A percentile compares a stretch with the other conserved stretches of the same genome.
Conservation (phyloP, 2,888 invertebrate species). For the Tricholauxania praeusta region DNA sequence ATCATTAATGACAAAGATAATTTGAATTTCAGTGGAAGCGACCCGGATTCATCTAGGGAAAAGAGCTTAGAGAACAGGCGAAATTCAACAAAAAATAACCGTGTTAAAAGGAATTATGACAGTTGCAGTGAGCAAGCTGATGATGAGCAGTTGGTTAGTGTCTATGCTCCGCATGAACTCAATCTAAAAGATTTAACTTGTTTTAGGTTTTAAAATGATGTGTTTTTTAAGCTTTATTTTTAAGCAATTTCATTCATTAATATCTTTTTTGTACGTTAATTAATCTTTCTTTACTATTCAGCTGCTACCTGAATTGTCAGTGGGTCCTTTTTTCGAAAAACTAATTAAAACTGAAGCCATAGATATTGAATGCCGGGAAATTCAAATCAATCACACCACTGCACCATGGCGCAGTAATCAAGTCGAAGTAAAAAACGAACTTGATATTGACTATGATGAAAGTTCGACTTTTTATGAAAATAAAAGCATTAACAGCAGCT, state of each 20-base stretch:
- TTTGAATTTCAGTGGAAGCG: not conserved
- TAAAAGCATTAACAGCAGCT: conserved; percentile 20
- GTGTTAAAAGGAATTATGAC: conserved; percentile 15
- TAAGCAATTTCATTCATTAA: no score
- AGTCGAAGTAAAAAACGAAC: conserved; percentile 29
- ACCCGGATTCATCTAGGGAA: not conserved
- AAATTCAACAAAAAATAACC: not conserved
- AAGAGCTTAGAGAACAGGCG: not conserved
- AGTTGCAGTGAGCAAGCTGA: conserved; percentile 34
- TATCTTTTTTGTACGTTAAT: no score
- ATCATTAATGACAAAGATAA: conserved; percentile 31
- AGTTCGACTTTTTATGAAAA: conserved; percentile 35
- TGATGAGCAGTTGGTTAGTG: conserved; percentile 48
- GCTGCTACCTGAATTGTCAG: conserved; percentile 48
- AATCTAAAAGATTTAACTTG: no score
- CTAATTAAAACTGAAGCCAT: conserved; percentile 47
- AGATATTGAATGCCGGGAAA: conserved; percentile 36
- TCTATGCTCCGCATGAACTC: not conserved
- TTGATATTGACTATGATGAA: conserved; percentile 35
- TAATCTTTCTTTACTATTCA: conserved; percentile 24
- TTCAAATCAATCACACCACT: conserved; percentile 16
- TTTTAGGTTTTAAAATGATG: no score
- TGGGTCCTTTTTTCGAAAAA: conserved; percentile 33
- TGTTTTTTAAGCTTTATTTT: no score
- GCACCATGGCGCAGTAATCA: not conserved